Evolutionary conservation across 1,140 invertebrate genomes (phyloP).

Genomic region (Tigriopus japonicus): DNA sequence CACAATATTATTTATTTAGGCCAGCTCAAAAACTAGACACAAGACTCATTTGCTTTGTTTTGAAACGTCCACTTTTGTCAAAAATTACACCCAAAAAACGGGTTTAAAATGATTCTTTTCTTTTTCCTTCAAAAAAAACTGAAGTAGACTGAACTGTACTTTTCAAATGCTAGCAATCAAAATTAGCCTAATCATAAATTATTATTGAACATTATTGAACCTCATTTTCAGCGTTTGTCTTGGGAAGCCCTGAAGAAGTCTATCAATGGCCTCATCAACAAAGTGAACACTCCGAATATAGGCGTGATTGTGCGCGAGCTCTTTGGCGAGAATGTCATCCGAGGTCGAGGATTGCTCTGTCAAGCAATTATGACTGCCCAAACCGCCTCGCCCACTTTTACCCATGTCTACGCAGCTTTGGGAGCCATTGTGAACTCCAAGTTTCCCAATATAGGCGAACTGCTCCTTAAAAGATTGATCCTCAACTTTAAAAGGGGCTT

Average conservation of each 20-base stretch:
- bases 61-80: too few relatives aligned
- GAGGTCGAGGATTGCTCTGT: conserved; percentile 74
- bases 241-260: conserved; percentile 99
- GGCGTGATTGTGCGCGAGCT: conserved; percentile 75
- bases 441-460: conserved; percentile 92
- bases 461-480: conserved; percentile 73
- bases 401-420: conserved; percentile 87
- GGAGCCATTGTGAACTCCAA: conserved; percentile 87
- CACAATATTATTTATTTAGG: too few relatives aligned
- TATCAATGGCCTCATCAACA: conserved; percentile 96
- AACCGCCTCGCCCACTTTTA: conserved; percentile 88
- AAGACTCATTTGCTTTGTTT: too few relatives aligned
- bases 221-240: conserved; percentile 56
- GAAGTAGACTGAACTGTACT: too few relatives aligned
- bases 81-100: too few relatives aligned
- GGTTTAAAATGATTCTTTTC: too few relatives aligned
- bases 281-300: conserved; percentile 91
- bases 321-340: conserved; percentile 82
- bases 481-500: conserved; percentile 85
- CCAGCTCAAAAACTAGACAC: too few relatives aligned
- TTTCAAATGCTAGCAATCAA: too few relatives aligned
- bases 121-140: too few relatives aligned
- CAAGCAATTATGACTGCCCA: conserved; percentile 92
- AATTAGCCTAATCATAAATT: too few relatives aligned
- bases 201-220: conserved; percentile 48